Percentiles rank a stretch among this genome's conserved stretches.
Evolutionary conservation across 2,797 vertebrate genomes (phyloP).

Genomic region (Melanotaenia nigrans): DNA sequence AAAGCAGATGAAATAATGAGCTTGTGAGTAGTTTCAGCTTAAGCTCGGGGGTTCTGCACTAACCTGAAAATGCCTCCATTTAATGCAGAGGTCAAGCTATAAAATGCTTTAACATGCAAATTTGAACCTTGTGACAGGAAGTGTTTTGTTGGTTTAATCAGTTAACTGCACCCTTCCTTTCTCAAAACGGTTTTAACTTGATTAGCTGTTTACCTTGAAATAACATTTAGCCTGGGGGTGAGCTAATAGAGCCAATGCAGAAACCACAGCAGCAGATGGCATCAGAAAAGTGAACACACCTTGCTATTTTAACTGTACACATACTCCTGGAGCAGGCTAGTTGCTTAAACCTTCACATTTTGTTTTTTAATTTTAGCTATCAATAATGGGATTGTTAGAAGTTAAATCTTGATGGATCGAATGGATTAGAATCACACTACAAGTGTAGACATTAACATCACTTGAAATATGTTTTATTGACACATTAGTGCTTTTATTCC

Average conservation of each 20-base stretch:
- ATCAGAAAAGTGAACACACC: constrained; percentile 23
- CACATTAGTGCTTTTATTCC: neutral
- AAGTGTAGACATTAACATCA: neutral
- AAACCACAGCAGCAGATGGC: constrained; percentile 44
- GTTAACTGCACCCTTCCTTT: constrained; percentile 27
- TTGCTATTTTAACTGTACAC: constrained; percentile 23
- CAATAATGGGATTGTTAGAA: neutral
- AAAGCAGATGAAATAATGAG: constrained; percentile 8
- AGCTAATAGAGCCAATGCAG: constrained; percentile 29
- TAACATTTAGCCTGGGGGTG: constrained; percentile 39
- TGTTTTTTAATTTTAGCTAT: constrained; percentile 4
- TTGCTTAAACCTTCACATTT: constrained; percentile 2
- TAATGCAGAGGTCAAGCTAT: constrained; percentile 27
- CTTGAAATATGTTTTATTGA: constrained; percentile 3
- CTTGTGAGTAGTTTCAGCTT: constrained; percentile 2
- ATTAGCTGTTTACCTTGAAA: constrained; percentile 40
- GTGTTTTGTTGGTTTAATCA: constrained; percentile 32
- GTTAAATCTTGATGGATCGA: neutral
- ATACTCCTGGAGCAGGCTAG: constrained; percentile 9
- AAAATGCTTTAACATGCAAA: constrained; percentile 31
- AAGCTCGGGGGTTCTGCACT: constrained; percentile 27
- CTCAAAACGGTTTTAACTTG: constrained; percentile 28
- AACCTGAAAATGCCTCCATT: constrained; percentile 13
- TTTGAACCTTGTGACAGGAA: constrained; percentile 33
- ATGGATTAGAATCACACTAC: neutral